These are phyloP conservation scores for human DNA, from an alignment of 2,113 vertebrate genomes.

Conservation along the genomic window DNA sequence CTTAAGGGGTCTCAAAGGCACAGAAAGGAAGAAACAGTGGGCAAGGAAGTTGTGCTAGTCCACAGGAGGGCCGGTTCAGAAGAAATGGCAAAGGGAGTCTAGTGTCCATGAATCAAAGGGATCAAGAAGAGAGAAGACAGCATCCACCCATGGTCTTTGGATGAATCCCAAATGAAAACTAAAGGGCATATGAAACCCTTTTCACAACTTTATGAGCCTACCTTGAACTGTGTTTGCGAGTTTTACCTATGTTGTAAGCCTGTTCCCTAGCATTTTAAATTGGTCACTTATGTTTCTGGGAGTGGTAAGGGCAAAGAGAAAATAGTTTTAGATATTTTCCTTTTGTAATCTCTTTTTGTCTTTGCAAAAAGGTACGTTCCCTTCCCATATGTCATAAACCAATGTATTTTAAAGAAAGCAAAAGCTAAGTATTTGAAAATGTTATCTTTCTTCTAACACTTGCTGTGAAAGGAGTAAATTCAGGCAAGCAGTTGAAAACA, in stretches of 20 bases:
- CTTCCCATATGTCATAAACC: not conserved
- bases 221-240: not conserved
- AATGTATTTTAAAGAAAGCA: not conserved
- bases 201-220: not conserved
- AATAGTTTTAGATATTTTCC: not conserved
- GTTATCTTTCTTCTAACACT: not conserved
- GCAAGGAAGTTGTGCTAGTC: not conserved
- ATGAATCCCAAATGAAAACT: not conserved
- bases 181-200: not conserved
- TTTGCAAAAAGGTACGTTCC: not conserved
- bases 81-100: not conserved
- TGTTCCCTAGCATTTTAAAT: not conserved
- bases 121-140: too few relatives aligned
- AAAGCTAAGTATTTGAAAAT: slow-evolving; percentile 7
- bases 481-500: not conserved
- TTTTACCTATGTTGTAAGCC: not conserved
- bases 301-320: not conserved
- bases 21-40: not conserved
- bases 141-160: accelerated
- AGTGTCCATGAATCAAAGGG: not conserved
- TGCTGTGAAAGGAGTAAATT: not conserved
- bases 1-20: not conserved
- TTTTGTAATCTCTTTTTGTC: not conserved
- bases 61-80: not conserved
- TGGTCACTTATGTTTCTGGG: not conserved